Evolutionary conservation across 2,113 vertebrate genomes (phyloP).

Genomic region (Aptenodytes forsteri): DNA sequence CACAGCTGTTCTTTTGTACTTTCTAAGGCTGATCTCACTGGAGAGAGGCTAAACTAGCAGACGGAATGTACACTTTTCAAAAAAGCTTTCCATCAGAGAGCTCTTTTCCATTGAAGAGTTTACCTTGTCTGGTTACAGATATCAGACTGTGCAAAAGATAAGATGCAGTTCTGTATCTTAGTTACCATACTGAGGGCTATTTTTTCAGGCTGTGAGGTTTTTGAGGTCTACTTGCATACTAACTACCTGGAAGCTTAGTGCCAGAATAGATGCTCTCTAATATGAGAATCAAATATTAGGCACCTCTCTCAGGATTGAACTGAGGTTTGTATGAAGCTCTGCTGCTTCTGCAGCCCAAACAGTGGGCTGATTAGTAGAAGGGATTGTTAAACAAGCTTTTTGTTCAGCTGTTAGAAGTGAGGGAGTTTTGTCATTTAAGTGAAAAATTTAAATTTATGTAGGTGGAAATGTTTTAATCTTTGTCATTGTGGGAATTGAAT

Average conservation of each 20-base stretch:
- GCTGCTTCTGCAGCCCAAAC: conserved; percentile 7
- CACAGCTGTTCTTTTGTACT: not conserved
- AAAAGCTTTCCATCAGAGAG: not conserved
- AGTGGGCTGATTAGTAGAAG: not conserved
- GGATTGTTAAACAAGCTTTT: not conserved
- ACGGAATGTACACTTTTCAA: not conserved
- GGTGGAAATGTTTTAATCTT: conserved; percentile 41
- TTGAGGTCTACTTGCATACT: not conserved
- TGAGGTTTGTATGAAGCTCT: not conserved
- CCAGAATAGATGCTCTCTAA: not conserved
- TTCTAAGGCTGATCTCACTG: not conserved
- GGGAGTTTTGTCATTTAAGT: not conserved
- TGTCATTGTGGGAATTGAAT: not conserved
- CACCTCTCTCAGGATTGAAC: not conserved
- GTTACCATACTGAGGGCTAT: not conserved
- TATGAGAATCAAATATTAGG: not conserved
- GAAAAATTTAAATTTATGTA: not conserved
- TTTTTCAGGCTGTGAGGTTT: not conserved
- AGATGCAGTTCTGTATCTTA: not conserved
- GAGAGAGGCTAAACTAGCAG: not conserved
- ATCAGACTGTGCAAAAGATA: not conserved
- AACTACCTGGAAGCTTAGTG: not conserved
- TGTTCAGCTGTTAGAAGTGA: not conserved
- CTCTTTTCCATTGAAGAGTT: not conserved
- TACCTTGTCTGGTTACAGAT: not conserved